Base-by-base conservation (phyloP, 2,113 vertebrate genomes). In the Hydrochoerus hydrochaeris region DNA sequence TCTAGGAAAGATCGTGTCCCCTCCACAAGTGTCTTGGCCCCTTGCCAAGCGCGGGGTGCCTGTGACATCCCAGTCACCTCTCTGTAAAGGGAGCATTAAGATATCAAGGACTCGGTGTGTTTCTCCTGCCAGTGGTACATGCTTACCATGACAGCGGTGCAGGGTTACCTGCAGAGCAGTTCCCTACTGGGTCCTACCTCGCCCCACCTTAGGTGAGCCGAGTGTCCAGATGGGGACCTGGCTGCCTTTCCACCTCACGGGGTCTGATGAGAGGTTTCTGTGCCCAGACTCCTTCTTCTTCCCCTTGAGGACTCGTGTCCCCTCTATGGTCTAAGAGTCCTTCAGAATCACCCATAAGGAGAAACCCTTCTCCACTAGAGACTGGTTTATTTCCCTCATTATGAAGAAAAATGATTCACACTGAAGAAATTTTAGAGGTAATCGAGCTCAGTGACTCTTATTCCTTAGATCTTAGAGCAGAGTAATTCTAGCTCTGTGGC, bases 171-270 rank as follows among this genome's bases (percentile, higher is more conserved):
- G 30, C 60, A 80, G 32, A 69, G 6, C 41, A 16, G 14, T n/a
- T 77, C n/a, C 60, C 35, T 1, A 3, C 26, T 5, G n/a, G 24
- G n/a, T 73, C 77, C 52, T 9, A 82, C 20, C 7, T 38, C 46
- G 12, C 24, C 22, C 30, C 10, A 11, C 19, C 16, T 2, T 49
- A 32, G 14, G 1, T 1, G 57, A 88, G 24, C 10, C 41, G 26
- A 11, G 16, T 8, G 26, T 71, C 62, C 14, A 1, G 41, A 1
- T 52, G 32, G 2, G 3, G 7, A 46, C 46, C 1, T 35, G n/a
- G 28, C 28, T 85, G 26, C 24, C n/a, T 26, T 62, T 62, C 20
- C 1, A 4, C 67, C 35, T 69, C 9, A 5, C 2, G 0, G 19
- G 1, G 0, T 81, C n/a, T 49, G 11, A 9, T 69, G 28, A 28